These are phyloP conservation scores for Oceanodroma tethys DNA, from an alignment of 2,113 vertebrate species.

Conservation along the genomic window DNA sequence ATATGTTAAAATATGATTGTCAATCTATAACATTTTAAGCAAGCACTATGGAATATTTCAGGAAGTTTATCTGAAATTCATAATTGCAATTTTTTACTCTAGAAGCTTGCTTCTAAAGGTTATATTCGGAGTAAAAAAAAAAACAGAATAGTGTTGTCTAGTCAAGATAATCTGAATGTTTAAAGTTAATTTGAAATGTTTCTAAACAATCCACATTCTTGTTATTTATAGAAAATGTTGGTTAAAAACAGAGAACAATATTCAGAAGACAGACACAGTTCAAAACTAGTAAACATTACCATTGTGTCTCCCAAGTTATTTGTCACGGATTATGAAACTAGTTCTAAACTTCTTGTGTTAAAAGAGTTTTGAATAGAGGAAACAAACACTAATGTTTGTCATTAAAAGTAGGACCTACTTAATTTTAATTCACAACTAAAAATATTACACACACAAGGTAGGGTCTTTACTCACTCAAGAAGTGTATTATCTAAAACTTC, in stretches of 20 bases:
- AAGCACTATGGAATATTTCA: background rate
- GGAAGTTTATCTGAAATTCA: background rate
- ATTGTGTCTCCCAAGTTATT: background rate
- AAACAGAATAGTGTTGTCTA: background rate
- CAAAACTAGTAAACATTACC: background rate
- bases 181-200: background rate
- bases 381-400: background rate
- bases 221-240: background rate
- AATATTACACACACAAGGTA: background rate
- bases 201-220: background rate
- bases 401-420: background rate
- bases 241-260: background rate
- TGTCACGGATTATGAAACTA: background rate
- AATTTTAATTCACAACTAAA: background rate
- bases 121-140: background rate
- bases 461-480: background rate
- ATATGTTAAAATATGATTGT: background rate
- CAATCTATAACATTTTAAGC: background rate
- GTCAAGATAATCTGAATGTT: background rate
- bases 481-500: background rate
- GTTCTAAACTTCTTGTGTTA: background rate
- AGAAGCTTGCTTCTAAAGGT: background rate
- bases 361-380: background rate
- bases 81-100: background rate
- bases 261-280: background rate